Evolutionary conservation across 2,888 invertebrate species (phyloP), one percentile per base, ranked within the genome.

Genomic region (Bruchidius siliquastri): DNA sequence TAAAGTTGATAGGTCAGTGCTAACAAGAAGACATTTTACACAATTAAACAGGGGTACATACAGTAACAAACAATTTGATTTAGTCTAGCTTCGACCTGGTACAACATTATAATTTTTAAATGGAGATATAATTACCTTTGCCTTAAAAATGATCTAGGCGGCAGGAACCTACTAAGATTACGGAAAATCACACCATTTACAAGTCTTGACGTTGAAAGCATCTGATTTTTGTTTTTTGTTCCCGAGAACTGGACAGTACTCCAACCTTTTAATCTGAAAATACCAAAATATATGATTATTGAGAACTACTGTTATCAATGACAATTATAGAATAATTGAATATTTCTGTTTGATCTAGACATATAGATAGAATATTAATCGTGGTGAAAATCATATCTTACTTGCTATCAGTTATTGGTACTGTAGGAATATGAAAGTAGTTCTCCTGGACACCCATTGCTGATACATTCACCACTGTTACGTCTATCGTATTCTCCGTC

Each of bases 151-250:
- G 90, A 89, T 73, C 92, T 85, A 0, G 88, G 88, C 0, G 92
- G 92, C 75, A 92, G 85, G 79, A 91, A 90, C 3, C 88, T 86
- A 8, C 90, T 89, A 74, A 93, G 84, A 80, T 92, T 91, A 79
- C 89, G 90, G 83, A 92, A 93, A 77, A 90, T 88, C 8, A 91
- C 88, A 21, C 90, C 88, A 13, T 82, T 81, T 68, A 85, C 76
- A 72, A 81, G 78, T 70, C 72, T 72, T 6, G 75, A 69, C 22
- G 22, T 74, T 4, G 72, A 72, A 20, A 66, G 67, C 21, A 68
- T 70, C n/a, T 73, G 66, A 3, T 69, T 30, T 22, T 67, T 26
- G 2, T 72, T 71, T 21, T 76, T 76, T 18, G 76, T 78, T 30
- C 76, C 78, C n/a, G 75, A 76, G 20, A 78, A 71, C n/a, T 77